A percentile compares a stretch with the other conserved stretches of the same genome.
Evolutionary conservation across 2,113 vertebrate genomes (phyloP).

Genomic region (Ceyx cyanopectus): DNA sequence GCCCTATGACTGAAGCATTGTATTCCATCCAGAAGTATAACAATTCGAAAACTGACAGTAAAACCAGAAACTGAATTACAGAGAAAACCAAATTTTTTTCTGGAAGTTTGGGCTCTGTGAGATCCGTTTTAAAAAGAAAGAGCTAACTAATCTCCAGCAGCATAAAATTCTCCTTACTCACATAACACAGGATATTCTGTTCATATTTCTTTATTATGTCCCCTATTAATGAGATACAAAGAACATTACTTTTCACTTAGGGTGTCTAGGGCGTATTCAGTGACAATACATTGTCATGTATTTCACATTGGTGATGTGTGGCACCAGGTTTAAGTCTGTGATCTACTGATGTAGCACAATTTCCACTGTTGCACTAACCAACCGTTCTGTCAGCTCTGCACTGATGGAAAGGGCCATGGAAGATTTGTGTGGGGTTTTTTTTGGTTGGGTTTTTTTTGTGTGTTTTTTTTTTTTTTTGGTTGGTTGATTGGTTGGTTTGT

Average conservation of each 20-base stretch:
- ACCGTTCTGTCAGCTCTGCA: not conserved
- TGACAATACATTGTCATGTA: not conserved
- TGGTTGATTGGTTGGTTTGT: not conserved
- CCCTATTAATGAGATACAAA: not conserved
- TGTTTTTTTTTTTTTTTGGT: not conserved
- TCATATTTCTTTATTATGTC: not conserved
- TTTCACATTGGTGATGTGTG: not conserved
- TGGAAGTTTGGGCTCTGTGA: not conserved
- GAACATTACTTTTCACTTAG: not conserved
- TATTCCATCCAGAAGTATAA: conserved; percentile 3
- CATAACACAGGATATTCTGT: not conserved
- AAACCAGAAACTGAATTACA: not conserved
- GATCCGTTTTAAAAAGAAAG: not conserved
- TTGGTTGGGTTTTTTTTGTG: too few relatives aligned
- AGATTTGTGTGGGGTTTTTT: not conserved
- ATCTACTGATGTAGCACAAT: not conserved
- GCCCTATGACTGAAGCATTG: not conserved
- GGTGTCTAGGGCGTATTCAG: not conserved
- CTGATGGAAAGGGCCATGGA: not conserved
- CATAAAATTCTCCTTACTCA: not conserved
- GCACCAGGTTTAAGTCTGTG: not conserved
- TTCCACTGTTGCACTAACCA: not conserved
- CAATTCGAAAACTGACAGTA: not conserved
- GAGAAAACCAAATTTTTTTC: not conserved
- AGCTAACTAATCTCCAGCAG: not conserved